phyloP scores from a whole-genome alignment of 2,797 vertebrate genomes.

The Onychomys arenicola region DNA sequence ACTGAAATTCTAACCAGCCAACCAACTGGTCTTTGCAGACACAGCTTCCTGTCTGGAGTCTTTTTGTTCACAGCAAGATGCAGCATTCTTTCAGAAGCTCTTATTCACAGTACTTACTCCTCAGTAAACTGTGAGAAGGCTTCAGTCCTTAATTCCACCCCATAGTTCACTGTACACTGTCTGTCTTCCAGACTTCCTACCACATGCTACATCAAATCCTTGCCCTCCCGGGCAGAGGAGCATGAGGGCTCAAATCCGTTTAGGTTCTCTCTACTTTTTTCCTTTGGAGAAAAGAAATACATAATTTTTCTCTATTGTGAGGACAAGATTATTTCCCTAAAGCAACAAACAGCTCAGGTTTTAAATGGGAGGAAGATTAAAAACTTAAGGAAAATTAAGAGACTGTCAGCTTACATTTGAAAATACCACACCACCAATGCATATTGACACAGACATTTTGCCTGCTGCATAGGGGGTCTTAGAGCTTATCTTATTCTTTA shows the following conservation, averaged over 20 bases:
- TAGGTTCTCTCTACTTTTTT: neutral
- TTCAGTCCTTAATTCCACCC: too few species aligned
- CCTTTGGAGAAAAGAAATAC: neutral
- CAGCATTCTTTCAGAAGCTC: neutral
- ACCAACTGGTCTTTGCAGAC: neutral
- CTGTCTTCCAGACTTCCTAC: neutral
- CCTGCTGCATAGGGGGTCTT: neutral
- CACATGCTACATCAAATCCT: neutral
- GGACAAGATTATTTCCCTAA: neutral
- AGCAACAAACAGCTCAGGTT: neutral
- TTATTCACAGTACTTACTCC: neutral
- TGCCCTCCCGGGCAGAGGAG: accelerated
- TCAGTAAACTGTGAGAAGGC: neutral
- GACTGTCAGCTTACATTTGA: neutral
- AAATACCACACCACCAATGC: neutral
- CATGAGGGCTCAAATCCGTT: neutral
- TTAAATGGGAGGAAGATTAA: neutral
- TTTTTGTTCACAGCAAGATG: neutral
- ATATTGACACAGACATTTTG: neutral
- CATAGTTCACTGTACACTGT: neutral
- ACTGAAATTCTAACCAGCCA: neutral
- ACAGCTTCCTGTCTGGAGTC: neutral
- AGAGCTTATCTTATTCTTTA: neutral
- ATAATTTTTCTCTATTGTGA: neutral
- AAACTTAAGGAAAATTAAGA: neutral